Percentiles rank a stretch among this genome's conserved stretches.
Evolutionary conservation across 2,888 invertebrate species (phyloP).

Genomic region (Cremastinae sp.): DNA sequence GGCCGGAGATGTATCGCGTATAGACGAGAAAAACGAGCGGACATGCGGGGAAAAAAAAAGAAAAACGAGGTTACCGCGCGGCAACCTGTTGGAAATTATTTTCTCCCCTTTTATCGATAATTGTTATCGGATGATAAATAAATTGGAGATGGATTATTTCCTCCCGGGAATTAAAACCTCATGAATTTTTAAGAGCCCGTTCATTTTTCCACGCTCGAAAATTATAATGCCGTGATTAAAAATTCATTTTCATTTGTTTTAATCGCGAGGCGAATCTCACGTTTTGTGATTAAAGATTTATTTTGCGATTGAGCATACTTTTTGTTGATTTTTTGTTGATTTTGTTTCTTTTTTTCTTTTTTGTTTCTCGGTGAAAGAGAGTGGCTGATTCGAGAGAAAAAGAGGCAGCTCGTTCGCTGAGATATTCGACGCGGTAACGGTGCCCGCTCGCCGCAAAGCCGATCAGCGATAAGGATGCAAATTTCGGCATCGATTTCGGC

Average conservation of each 20-base stretch:
- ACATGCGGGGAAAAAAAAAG: neutral
- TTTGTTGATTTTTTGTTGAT: too few species aligned
- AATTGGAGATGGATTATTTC: too few species aligned
- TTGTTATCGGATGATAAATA: slow-evolving; percentile 1
- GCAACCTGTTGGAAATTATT: slow-evolving; percentile 6
- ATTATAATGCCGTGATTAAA: too few species aligned
- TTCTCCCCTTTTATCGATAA: slow-evolving; percentile 6
- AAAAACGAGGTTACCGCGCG: slow-evolving; percentile 28
- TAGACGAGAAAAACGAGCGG: neutral
- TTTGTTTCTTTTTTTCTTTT: too few species aligned
- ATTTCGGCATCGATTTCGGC: slow-evolving; percentile 56
- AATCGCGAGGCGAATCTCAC: too few species aligned
- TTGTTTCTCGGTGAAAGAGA: too few species aligned
- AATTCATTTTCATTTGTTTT: too few species aligned
- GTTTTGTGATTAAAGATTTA: too few species aligned
- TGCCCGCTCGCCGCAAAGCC: slow-evolving; percentile 49
- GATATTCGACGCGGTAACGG: slow-evolving; percentile 41
- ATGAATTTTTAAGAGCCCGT: too few species aligned
- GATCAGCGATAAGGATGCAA: slow-evolving; percentile 60
- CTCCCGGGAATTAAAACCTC: too few species aligned
- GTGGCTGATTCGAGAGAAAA: too few species aligned
- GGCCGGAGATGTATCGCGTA: slow-evolving; percentile 6
- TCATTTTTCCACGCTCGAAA: slow-evolving; percentile 18
- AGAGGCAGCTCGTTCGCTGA: neutral
- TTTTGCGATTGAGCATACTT: too few species aligned